Evolutionary conservation across 2,113 vertebrate species (phyloP), one percentile per base, ranked within the genome.

Genomic region (Callionymus lyra): DNA sequence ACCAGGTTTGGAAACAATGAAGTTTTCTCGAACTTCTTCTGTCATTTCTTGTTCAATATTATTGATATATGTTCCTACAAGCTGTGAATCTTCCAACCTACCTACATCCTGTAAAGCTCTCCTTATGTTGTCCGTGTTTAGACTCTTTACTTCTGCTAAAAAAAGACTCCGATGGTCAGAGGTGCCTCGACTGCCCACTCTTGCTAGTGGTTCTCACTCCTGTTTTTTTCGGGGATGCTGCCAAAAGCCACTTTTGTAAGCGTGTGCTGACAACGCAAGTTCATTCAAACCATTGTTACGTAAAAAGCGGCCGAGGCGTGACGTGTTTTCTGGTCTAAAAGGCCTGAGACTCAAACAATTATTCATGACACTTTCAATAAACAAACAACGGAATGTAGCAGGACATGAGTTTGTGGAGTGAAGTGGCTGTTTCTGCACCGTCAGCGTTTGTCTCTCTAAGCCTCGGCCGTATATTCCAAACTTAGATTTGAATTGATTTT

Each of bases 121-220:
- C 65, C 43, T 56, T 17, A 54, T 52, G 59, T 50, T 56, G 32
- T 68, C 65, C 41, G 27, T 68, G 61, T 73, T 77, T 64, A 60
- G 67, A 73, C 69, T 76, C 59, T 67, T 59, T 65, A 44, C 36
- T 47, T 68, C 34, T 27, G 42, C 77, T 80, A 80, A 74, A 77
- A 72, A 80, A 80, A 80, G 77, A 70, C 33, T 74, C 13, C 52
- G 59, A 34, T 47, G 43, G 68, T 44, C 65, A 80, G 59, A 72
- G 77, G 74, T 76, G 67, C 74, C 44, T 56, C 58, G 53, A 61
- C 77, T 72, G 74, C 77, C 77, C 72, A 76, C 77, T 80, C 77
- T 62, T 51, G 56, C 63, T 59, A 57, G 53, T 76, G 58, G 65
- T 80, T 76, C 63, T 63, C 67, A 74, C 65, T 72, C 69, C 57